Conservation (phyloP, 2,888 invertebrate species). For the Drosophila niveifrons region DNA sequence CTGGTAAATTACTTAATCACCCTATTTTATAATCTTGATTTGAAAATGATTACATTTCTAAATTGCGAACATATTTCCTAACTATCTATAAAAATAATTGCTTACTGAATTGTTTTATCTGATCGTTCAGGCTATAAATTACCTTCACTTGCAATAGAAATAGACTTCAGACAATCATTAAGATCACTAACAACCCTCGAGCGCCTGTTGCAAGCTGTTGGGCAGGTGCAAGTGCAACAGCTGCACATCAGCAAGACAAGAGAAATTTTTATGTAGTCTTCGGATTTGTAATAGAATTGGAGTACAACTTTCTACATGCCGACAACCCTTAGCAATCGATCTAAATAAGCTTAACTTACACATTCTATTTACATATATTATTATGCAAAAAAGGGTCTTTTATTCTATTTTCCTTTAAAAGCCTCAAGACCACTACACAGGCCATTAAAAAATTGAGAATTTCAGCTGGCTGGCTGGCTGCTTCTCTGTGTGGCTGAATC, state of each 20-base stretch:
- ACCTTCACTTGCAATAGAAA: not conserved
- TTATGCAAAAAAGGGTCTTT: not conserved
- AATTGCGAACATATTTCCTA: too few species aligned
- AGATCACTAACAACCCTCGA: not conserved
- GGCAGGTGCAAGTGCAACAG: not conserved
- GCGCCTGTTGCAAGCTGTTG: not conserved
- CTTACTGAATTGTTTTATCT: too few species aligned
- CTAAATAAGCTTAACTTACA: not conserved
- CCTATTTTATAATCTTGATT: too few species aligned
- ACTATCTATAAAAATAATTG: too few species aligned
- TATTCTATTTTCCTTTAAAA: not conserved
- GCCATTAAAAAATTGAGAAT: constrained; percentile 29
- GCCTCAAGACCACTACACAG: not conserved
- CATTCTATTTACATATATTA: not conserved
- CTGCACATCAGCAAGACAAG: not conserved
- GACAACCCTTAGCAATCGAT: not conserved
- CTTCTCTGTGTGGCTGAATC: too few species aligned
- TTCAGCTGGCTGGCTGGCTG: constrained; percentile 21
- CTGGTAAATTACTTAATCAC: too few species aligned
- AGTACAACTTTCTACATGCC: too few species aligned
- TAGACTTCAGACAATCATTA: too few species aligned
- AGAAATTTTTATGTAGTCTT: not conserved
- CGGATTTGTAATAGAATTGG: not conserved
- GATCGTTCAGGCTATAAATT: not conserved
- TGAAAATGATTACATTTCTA: too few species aligned